Evolutionary conservation across 2,888 invertebrate species (phyloP), one percentile per base, ranked within the genome.

Genomic region (Drosophila trichaetosa): DNA sequence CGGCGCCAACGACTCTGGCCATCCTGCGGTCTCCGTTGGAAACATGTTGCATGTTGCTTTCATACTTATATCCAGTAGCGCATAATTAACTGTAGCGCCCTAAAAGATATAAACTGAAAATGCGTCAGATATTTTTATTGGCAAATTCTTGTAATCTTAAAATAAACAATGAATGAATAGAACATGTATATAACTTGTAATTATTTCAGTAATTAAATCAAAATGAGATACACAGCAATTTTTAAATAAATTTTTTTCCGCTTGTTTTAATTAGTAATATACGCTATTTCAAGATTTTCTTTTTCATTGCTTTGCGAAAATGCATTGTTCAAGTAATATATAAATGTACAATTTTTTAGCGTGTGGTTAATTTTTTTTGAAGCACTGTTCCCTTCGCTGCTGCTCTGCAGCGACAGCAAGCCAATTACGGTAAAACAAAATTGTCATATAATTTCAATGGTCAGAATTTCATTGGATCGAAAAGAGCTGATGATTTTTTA

Each of bases 361-460:
- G 4, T 29, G n/a, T 8, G 7, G 16, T 4, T 24, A 7, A 16
- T 2, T 40, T 24, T 24, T 27, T 27, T n/a, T 8, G 8, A 38
- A 40, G 13, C 56, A 31, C 42, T 57, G 42, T 42, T 21, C 18
- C 10, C 3, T 31, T 16, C 21, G 16, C 16, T 46, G 16, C 46
- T 16, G 40, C 5, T 18, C 4, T 27, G 27, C 18, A 21, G 29
- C 5, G 2, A 16, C 34, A 18, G 24, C 53, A 27, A 21, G 18
- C 6, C 34, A 59, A 59, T 59, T 59, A 48, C 58, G 48, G 58
- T 59, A 59, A 59, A 59, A 27, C 16, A 7, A 42, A 57, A 57
- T 31, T 1, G 40, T 29, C 56, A 13, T 13, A 3, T 18, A 16
- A 16, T 38, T n/a, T 29, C 10, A 5, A 24, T n/a, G 1, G 27